These are phyloP conservation scores for Paracanthobrama guichenoti DNA, from an alignment of 2,113 vertebrate species.

Conservation along the genomic window DNA sequence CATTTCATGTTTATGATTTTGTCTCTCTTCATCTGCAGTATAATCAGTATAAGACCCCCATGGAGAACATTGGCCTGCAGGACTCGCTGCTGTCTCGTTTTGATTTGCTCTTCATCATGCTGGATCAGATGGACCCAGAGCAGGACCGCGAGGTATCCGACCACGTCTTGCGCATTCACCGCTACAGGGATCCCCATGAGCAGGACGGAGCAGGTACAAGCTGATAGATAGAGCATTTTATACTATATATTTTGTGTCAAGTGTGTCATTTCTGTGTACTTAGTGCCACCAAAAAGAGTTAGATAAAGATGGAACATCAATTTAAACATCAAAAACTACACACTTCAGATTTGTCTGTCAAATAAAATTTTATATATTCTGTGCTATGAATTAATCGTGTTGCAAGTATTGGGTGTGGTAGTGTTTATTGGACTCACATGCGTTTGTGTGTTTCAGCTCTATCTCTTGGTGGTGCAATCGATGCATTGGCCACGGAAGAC, in stretches of 20 bases:
- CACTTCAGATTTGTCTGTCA: too few relatives aligned
- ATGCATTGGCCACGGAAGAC: slow-evolving; percentile 89
- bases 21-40: slow-evolving; percentile 76
- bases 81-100: slow-evolving; percentile 96
- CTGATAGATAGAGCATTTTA: neutral
- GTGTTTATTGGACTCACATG: neutral
- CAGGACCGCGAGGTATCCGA: slow-evolving; percentile 94
- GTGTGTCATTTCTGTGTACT: neutral
- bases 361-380: neutral
- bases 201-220: slow-evolving; percentile 89
- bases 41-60: slow-evolving; percentile 96
- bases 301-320: neutral
- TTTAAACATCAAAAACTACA: neutral
- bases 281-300: neutral
- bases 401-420: neutral
- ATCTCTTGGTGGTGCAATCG: slow-evolving; percentile 86
- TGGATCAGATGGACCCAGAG: slow-evolving; percentile 96
- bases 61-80: slow-evolving; percentile 99
- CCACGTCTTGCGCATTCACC: slow-evolving; percentile 94
- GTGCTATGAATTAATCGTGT: neutral
- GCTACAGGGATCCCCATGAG: slow-evolving; percentile 88
- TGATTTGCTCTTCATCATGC: slow-evolving; percentile 94
- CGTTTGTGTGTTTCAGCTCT: slow-evolving; percentile 72
- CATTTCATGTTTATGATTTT: neutral
- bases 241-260: neutral